phyloP scores from a whole-genome alignment of 1,140 invertebrate species.

The Cataglyphis hispanica region DNA sequence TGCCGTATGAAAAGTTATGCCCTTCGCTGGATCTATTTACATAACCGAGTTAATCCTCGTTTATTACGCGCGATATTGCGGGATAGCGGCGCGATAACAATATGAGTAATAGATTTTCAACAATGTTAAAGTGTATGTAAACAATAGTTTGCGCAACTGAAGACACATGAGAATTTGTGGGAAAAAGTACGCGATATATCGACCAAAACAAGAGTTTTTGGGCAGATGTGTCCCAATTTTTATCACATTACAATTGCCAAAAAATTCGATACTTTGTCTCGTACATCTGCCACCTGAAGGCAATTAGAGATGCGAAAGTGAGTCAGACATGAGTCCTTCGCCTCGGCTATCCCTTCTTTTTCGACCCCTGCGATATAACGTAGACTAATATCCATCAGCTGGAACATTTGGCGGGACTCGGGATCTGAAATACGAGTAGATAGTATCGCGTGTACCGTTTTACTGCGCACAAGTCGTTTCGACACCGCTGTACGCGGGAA shows the following conservation, averaged over 20 bases:
- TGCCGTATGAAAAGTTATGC: background rate
- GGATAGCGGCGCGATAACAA: background rate
- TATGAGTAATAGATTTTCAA: background rate
- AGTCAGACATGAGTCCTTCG: background rate
- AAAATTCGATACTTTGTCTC: background rate
- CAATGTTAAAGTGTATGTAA: background rate
- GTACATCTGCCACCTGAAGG: slow-evolving; percentile 14
- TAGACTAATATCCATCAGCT: slow-evolving; percentile 75
- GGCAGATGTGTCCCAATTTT: slow-evolving; percentile 24
- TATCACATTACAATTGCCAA: background rate
- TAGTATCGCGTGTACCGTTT: slow-evolving; percentile 50
- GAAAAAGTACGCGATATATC: background rate
- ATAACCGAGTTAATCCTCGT: background rate
- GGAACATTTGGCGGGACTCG: slow-evolving; percentile 55
- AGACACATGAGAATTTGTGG: background rate
- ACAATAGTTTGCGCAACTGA: background rate
- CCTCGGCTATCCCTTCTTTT: slow-evolving; percentile 7
- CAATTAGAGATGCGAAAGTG: slow-evolving; percentile 20
- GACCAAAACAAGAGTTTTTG: background rate
- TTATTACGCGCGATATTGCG: background rate
- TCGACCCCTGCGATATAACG: background rate
- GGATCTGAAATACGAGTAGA: slow-evolving; percentile 66
- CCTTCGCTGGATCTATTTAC: background rate
- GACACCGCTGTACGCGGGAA: slow-evolving; percentile 30
- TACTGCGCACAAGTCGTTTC: slow-evolving; percentile 22